phyloP scores from a whole-genome alignment of 2,113 vertebrate genomes.

The Nothocercus julius region DNA sequence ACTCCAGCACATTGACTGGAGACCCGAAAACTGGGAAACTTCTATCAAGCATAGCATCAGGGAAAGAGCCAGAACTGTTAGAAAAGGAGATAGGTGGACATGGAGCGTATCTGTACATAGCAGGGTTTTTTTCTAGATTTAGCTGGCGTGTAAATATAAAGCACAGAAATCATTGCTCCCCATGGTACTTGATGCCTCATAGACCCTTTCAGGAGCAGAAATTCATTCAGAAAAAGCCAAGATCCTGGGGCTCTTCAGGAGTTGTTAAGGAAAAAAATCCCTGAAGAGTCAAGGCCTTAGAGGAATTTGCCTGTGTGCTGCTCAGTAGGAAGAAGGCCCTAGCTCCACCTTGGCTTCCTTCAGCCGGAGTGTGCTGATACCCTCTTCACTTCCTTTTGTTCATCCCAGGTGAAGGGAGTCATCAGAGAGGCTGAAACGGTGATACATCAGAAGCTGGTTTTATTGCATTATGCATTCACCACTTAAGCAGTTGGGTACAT shows the following conservation, averaged over 20 bases:
- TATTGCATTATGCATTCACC: rapidly evolving
- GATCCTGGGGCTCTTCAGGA: neutral
- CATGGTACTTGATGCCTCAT: neutral
- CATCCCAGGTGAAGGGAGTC: neutral
- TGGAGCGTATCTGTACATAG: neutral
- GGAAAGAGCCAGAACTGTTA: neutral
- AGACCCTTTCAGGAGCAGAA: neutral
- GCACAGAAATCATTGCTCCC: neutral
- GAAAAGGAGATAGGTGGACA: neutral
- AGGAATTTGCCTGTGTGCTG: neutral
- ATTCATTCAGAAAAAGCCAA: neutral
- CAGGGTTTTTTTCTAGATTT: neutral
- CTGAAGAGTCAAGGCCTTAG: neutral
- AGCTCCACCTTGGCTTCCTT: neutral
- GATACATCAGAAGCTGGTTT: neutral
- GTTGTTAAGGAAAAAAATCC: neutral
- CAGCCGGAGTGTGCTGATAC: neutral
- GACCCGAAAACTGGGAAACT: neutral
- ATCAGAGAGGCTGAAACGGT: neutral
- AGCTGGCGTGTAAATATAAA: neutral
- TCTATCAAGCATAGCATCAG: neutral
- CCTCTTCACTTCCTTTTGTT: neutral
- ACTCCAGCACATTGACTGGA: neutral
- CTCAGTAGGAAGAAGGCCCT: neutral
- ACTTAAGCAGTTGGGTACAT: neutral